These are phyloP conservation scores for Patella vulgata DNA, from an alignment of 1,140 invertebrate genomes.

Conservation along the genomic window DNA sequence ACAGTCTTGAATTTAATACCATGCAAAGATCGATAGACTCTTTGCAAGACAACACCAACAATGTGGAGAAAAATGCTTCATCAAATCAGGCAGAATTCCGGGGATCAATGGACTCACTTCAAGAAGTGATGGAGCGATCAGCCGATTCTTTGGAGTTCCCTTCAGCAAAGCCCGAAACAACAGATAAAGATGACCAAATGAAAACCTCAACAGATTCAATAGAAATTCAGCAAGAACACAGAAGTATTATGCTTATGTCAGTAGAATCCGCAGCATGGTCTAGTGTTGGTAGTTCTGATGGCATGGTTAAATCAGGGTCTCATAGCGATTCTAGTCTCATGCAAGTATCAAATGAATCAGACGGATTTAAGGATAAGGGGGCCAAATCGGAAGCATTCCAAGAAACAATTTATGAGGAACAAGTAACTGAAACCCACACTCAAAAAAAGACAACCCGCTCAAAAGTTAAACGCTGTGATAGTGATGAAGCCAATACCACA, in stretches of 20 bases:
- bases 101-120: neutral
- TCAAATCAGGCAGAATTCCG: neutral
- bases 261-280: constrained; percentile 51
- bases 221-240: constrained; percentile 41
- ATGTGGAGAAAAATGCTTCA: too few relatives aligned
- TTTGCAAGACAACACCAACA: neutral
- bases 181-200: constrained; percentile 57
- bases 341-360: constrained; percentile 60
- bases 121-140: constrained; percentile 67
- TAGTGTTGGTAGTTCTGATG: constrained; percentile 51
- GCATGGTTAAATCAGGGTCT: constrained; percentile 49
- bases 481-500: constrained; percentile 30
- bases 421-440: constrained; percentile 33
- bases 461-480: constrained; percentile 20
- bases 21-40: constrained; percentile 35
- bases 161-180: constrained; percentile 41
- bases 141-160: constrained; percentile 74
- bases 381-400: constrained; percentile 20
- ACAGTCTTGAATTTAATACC: neutral
- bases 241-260: constrained; percentile 53
- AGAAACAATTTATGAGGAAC: constrained; percentile 35
- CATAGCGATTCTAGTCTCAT: constrained; percentile 51
- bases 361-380: constrained; percentile 33
- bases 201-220: constrained; percentile 59
- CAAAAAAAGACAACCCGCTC: constrained; percentile 17